Conservation (phyloP, 1,140 invertebrate genomes). For the Bombyx mori region ASM3026992v2 NC_085113.1:8159001-8159500, state of each 20-base stretch:
- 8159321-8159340: constrained; percentile 26
- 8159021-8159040: constrained; percentile 52
- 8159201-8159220: constrained; percentile 62
- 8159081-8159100: constrained; percentile 67
- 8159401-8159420: constrained; percentile 13
- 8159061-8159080: constrained; percentile 56
- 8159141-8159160: constrained; percentile 64
- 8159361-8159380: no score
- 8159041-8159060: constrained; percentile 45
- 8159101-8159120: constrained; percentile 67
- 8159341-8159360: constrained; percentile 5
- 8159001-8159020: constrained; percentile 70
- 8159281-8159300: constrained; percentile 52
- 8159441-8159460: constrained; percentile 30
- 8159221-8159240: constrained; percentile 56
- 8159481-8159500: constrained; percentile 23
- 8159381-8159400: constrained; percentile 45
- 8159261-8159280: constrained; percentile 67
- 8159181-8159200: constrained; percentile 27
- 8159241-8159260: constrained; percentile 65
- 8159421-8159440: constrained; percentile 52
- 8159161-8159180: constrained; percentile 44
- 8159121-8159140: constrained; percentile 59
- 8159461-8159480: constrained; percentile 22
- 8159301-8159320: constrained; percentile 21